phyloP scores from a whole-genome alignment of 2,888 invertebrate species.

The Suillia variegata region DNA sequence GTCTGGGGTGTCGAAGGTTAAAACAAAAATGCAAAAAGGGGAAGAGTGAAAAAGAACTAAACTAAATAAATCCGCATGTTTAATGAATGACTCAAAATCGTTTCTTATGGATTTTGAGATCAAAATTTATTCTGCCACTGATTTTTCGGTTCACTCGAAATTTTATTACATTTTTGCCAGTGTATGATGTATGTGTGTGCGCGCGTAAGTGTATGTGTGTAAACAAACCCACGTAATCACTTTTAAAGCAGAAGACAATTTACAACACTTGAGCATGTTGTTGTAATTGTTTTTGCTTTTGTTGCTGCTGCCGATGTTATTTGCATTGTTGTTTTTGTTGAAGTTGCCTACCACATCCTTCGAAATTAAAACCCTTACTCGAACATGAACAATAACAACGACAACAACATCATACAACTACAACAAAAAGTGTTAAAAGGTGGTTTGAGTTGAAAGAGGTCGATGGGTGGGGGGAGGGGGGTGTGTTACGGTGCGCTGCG shows the following conservation, averaged over 20 bases:
- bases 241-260: conserved; percentile 52
- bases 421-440: background rate
- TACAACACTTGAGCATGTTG: conserved; percentile 49
- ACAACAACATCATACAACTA: conserved; percentile 2
- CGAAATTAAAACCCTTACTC: conserved; percentile 15
- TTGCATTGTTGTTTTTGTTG: background rate
- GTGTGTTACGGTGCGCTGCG: too few relatives aligned
- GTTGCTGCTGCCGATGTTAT: background rate
- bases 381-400: background rate
- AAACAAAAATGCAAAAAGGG: too few relatives aligned
- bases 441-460: background rate
- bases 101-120: too few relatives aligned
- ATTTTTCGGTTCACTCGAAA: too few relatives aligned
- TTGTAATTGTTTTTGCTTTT: conserved; percentile 25
- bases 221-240: conserved; percentile 50
- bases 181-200: conserved; percentile 1
- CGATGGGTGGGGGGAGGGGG: background rate
- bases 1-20: too few relatives aligned
- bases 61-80: too few relatives aligned
- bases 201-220: conserved; percentile 14
- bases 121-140: too few relatives aligned
- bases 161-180: too few relatives aligned
- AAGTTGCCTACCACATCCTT: background rate
- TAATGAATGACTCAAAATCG: too few relatives aligned
- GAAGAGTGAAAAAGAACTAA: too few relatives aligned